These are phyloP conservation scores for Cylloceria caligata DNA, from an alignment of 2,888 invertebrate species.

Conservation along the genomic window DNA sequence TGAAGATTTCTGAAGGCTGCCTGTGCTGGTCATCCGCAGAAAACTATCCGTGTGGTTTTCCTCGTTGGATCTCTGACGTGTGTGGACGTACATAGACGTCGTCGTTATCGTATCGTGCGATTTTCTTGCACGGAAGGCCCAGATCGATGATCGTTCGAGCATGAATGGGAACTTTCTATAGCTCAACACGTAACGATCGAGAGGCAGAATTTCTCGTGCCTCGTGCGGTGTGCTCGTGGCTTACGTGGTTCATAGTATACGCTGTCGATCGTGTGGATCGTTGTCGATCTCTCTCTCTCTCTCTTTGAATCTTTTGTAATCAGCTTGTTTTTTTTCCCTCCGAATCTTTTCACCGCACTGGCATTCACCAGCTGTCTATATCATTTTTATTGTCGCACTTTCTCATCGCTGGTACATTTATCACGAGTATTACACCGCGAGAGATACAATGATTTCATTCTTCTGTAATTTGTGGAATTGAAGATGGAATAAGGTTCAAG, in stretches of 20 bases:
- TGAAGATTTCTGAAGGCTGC: slow-evolving; percentile 42
- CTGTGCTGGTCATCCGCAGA: not conserved
- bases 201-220: slow-evolving; percentile 69
- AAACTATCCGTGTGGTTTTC: not conserved
- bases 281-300: not conserved
- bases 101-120: slow-evolving; percentile 48
- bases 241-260: slow-evolving; percentile 25
- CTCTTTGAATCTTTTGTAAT: slow-evolving; percentile 54
- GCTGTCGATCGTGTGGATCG: slow-evolving; percentile 45
- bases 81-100: slow-evolving; percentile 1
- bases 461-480: not conserved
- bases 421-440: not conserved
- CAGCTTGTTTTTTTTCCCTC: slow-evolving; percentile 31
- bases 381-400: slow-evolving; percentile 50
- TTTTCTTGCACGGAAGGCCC: slow-evolving; percentile 63
- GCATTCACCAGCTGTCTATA: slow-evolving; percentile 47
- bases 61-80: not conserved
- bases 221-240: slow-evolving; percentile 56
- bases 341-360: slow-evolving; percentile 43
- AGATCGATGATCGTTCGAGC: slow-evolving; percentile 72
- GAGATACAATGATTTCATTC: not conserved
- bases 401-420: slow-evolving; percentile 40
- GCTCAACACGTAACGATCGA: slow-evolving; percentile 68
- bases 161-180: slow-evolving; percentile 72
- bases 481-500: not conserved